These are phyloP conservation scores for Jaculus jaculus DNA, from an alignment of 2,113 vertebrate species.

Conservation along the genomic window DNA sequence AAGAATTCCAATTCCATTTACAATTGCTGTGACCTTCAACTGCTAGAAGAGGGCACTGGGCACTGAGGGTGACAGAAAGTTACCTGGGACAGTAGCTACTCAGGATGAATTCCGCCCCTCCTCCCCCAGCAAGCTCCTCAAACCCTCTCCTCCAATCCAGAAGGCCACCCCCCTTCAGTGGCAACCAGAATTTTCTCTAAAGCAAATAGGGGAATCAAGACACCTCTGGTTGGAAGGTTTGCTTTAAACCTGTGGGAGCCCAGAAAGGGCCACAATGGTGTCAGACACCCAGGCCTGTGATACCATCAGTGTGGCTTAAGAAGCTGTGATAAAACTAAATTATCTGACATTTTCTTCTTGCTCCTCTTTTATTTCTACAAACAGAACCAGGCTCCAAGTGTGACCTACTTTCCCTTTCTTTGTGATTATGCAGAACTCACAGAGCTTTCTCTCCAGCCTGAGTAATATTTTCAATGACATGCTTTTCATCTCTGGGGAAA, in stretches of 20 bases:
- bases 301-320: not conserved
- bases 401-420: slow-evolving; percentile 75
- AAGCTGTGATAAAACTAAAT: slow-evolving; percentile 64
- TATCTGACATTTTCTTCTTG: slow-evolving; percentile 54
- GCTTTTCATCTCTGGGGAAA: slow-evolving; percentile 61
- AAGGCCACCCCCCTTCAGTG: not conserved
- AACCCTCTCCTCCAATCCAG: not conserved
- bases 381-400: slow-evolving; percentile 49
- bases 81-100: not conserved
- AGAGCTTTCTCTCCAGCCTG: slow-evolving; percentile 57
- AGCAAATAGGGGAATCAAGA: not conserved
- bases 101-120: not conserved
- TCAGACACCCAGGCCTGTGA: not conserved
- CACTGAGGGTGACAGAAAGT: not conserved
- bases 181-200: not conserved
- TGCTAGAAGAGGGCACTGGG: not conserved
- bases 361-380: slow-evolving; percentile 48
- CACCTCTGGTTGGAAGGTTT: too few relatives aligned
- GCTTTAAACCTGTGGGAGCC: not conserved
- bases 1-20: not conserved
- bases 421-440: slow-evolving; percentile 73
- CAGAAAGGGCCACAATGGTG: not conserved
- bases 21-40: not conserved
- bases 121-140: not conserved
- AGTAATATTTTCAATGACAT: slow-evolving; percentile 66